phyloP scores from a whole-genome alignment of 1,140 invertebrate genomes.

The Heliconius melpomene region DNA sequence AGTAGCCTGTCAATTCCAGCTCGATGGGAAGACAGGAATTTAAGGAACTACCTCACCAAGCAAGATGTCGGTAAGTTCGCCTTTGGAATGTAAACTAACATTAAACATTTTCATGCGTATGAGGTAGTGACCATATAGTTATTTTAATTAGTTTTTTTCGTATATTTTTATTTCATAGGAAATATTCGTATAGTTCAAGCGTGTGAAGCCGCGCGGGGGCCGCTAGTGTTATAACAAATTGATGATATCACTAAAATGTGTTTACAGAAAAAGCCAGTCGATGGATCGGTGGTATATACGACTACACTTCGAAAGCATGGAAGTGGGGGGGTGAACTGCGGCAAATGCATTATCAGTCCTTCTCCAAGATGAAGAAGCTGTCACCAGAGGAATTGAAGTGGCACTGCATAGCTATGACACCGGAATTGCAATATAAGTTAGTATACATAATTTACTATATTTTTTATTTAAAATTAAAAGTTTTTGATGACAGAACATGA shows the following conservation, averaged over 20 bases:
- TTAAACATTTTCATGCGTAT: no score
- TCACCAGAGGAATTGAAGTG: slow-evolving; percentile 80
- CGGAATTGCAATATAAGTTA: slow-evolving; percentile 82
- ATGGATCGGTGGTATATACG: slow-evolving; percentile 89
- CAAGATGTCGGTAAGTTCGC: slow-evolving; percentile 83
- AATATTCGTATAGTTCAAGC: no score
- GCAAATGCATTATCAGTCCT: slow-evolving; percentile 84
- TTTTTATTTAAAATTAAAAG: no score
- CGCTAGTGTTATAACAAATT: neutral
- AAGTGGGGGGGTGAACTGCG: slow-evolving; percentile 86
- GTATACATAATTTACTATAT: neutral
- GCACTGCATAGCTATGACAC: slow-evolving; percentile 86
- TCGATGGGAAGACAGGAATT: slow-evolving; percentile 85
- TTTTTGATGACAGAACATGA: no score
- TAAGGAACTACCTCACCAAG: slow-evolving; percentile 85
- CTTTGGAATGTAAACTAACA: neutral
- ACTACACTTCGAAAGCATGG: slow-evolving; percentile 85
- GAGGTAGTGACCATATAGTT: no score
- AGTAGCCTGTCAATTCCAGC: slow-evolving; percentile 86
- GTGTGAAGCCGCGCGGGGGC: no score
- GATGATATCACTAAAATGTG: slow-evolving; percentile 13
- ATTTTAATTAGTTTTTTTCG: no score
- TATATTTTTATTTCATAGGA: no score
- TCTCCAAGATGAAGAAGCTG: slow-evolving; percentile 80
- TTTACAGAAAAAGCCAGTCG: slow-evolving; percentile 84